A percentile compares a stretch with the other conserved stretches of the same genome.
Conservation (phyloP, 2,113 vertebrate species). For the Tympanuchus pallidicinctus region DNA sequence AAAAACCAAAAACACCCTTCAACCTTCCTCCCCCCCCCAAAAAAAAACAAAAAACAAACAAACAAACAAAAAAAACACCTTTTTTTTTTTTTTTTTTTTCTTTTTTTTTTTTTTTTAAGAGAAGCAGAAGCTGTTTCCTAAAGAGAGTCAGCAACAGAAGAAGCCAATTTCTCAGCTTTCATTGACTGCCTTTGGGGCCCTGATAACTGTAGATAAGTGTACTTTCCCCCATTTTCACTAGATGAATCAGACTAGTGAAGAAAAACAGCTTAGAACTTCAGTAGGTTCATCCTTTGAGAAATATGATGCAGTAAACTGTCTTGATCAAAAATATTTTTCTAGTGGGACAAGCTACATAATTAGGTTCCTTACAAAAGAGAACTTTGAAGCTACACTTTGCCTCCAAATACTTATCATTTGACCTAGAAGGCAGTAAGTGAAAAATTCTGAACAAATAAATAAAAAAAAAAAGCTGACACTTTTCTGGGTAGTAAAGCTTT, state of each 20-base stretch:
- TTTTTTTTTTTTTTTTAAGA: background rate
- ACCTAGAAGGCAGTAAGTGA: conserved; percentile 53
- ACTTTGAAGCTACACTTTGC: conserved; percentile 52
- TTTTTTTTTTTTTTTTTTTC: too few species aligned
- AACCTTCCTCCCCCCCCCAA: too few species aligned
- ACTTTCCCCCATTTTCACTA: background rate
- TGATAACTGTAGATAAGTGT: background rate
- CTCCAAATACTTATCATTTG: conserved; percentile 54
- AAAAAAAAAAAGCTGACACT: conserved; percentile 51
- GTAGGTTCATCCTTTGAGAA: conserved; percentile 52
- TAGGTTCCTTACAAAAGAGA: background rate
- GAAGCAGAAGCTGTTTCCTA: conserved; percentile 50
- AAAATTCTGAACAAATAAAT: conserved; percentile 47
- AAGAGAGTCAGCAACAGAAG: conserved; percentile 4
- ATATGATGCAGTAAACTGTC: conserved; percentile 12
- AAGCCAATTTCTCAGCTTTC: conserved; percentile 13
- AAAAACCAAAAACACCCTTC: background rate
- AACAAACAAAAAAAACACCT: too few species aligned
- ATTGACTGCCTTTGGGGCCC: conserved; percentile 42
- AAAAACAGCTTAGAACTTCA: conserved; percentile 51
- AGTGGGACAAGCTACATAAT: conserved; percentile 4
- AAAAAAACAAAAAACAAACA: too few species aligned
- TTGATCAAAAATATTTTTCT: conserved; percentile 28
- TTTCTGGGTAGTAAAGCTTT: conserved; percentile 10
- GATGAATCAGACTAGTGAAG: conserved; percentile 30